Evolutionary conservation across 2,797 vertebrate genomes (phyloP), one percentile per base, ranked within the genome.

Genomic region (Novumbra hubbsi): DNA sequence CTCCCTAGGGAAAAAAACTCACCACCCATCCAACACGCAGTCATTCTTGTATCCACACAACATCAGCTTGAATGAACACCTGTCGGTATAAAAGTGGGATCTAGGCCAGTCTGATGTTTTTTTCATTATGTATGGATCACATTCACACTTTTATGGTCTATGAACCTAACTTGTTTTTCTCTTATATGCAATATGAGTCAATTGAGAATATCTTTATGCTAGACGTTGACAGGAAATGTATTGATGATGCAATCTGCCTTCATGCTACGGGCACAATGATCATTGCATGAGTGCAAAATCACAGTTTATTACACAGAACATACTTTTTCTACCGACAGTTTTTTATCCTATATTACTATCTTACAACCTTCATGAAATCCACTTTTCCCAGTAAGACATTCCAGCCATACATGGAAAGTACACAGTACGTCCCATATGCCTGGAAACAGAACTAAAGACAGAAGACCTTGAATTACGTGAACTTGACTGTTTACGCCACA

Each of bases 401-500:
- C 19, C 2, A 27, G 55, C 55, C 12, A 11, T 27, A 24, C 21
- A 60, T 24, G 24, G 9, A 60, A 60, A 60, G 11, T 24, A 45
- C 55, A 3, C 21, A 60, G 55, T 60, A 3, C 55, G 9, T 60
- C 55, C 55, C 19, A 21, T 27, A 24, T 60, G 55, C n/a, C 21
- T 14, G 21, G 14, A 1, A 66, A 52, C 62, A 75, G 78, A 83
- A 76, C 73, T 21, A 28, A 34, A 55, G 72, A 76, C 81, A 72
- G 81, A 86, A 80, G 84, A 87, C 83, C 87, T 88, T 87, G 80
- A 83, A 84, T 80, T 86, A 87, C 79, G 79, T 77, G 81, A 80
- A 76, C 79, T 80, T 83, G 82, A 81, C 80, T 76, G 81, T 80
- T 72, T 4, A 69, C 81, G 68, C 77, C 86, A 77, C 81, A 8